Evolutionary conservation across 2,888 invertebrate species (phyloP), one percentile per base, ranked within the genome.

Genomic region (Clunio marinus): DNA sequence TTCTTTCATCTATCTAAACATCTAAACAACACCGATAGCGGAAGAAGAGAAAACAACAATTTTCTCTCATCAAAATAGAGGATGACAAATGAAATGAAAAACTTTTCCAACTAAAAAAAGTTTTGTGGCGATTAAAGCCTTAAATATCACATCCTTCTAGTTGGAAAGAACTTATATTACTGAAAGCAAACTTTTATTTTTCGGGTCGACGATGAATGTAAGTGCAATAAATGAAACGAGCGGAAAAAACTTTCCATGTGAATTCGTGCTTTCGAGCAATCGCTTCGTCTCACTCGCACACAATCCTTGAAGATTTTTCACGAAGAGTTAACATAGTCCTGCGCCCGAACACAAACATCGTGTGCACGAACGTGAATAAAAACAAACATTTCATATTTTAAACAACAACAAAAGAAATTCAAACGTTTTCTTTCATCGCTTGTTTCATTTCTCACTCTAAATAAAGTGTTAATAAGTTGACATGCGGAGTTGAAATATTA

Each of bases 381-480:
- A 51, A 51, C 51, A 51, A 22, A n/a, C n/a, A n/a, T n/a, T n/a
- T n/a, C 51, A 51, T 5, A 32, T 3, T 51, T 51, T 51, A 51
- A 17, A 51, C 5, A 32, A 32, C 13, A 32, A 45, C 10, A 13
- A 45, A 57, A 25, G 5, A 57, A 27, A 57, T 25, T 24, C 5
- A 57, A n/a, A n/a, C n/a, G n/a, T n/a, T n/a, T n/a, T 32, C 4
- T 32, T 32, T 7, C 32, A 32, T 7, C 32, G 10, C 4, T 25
- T 17, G 2, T 57, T 57, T n/a, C 27, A 17, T 57, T 57, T 20
- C 10, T 7, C 10, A 7, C 10, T 32, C 13, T n/a, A 46, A 51
- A 65, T 65, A 55, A 66, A 51, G 66, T 66, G 66, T 66, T 66
- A 66, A 66, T 66, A 66, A 66, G 66, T 66, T 66, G 66, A 66